Evolutionary conservation across 2,888 invertebrate genomes (phyloP).

Genomic region (Clanis bilineata): DNA sequence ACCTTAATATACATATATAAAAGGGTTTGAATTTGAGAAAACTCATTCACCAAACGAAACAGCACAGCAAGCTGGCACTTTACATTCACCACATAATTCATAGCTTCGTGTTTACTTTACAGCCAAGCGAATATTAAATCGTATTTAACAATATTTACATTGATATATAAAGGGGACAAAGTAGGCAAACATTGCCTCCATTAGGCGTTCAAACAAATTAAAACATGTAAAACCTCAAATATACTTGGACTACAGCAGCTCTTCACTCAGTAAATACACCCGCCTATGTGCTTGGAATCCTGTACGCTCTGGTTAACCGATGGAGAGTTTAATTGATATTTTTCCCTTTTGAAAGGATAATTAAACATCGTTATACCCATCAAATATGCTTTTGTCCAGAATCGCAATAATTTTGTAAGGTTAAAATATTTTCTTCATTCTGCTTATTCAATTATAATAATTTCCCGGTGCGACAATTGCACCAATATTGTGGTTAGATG

Average conservation of each 20-base stretch:
- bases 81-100: no score
- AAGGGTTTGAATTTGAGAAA: no score
- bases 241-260: conserved; percentile 33
- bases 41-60: no score
- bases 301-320: not conserved
- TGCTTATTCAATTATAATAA: no score
- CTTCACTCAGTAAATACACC: conserved; percentile 20
- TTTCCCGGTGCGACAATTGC: no score
- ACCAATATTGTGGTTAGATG: no score
- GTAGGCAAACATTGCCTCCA: conserved; percentile 30
- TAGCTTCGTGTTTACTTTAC: not conserved
- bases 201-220: conserved; percentile 43
- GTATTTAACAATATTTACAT: not conserved
- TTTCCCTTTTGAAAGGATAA: not conserved
- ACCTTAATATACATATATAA: no score
- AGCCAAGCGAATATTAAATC: not conserved
- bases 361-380: no score
- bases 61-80: no score
- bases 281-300: not conserved
- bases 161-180: not conserved
- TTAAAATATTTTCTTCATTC: no score
- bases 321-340: not conserved
- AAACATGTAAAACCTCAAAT: conserved; percentile 31
- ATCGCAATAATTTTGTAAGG: no score
- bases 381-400: no score